Percentiles rank a stretch among this genome's conserved stretches.
Evolutionary conservation across 2,888 invertebrate genomes (phyloP).

Genomic region (Anthoptus insignis): DNA sequence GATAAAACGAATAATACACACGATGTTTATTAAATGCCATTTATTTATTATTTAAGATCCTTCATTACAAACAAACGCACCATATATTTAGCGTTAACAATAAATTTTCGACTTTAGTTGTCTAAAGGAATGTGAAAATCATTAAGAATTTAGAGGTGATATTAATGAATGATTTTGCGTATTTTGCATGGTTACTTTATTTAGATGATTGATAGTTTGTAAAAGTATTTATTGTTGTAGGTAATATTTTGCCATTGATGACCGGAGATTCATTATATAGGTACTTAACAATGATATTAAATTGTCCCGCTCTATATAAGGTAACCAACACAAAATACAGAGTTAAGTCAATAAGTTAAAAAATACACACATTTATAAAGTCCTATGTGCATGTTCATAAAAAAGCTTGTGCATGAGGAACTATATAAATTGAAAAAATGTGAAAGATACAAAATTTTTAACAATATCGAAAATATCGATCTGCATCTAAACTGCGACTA

Average conservation of each 20-base stretch:
- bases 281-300: too few species aligned
- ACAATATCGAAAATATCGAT: constrained; percentile 47
- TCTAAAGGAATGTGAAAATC: constrained; percentile 16
- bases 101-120: constrained; percentile 32
- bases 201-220: not conserved
- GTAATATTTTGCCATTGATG: not conserved
- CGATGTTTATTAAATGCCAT: constrained; percentile 74
- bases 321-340: constrained; percentile 16
- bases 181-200: constrained; percentile 8
- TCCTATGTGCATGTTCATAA: constrained; percentile 28
- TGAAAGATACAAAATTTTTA: constrained; percentile 40
- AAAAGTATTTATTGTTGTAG: not conserved
- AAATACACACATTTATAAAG: constrained; percentile 33
- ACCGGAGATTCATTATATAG: too few species aligned
- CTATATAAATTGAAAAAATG: constrained; percentile 37
- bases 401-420: constrained; percentile 49
- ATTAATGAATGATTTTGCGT: constrained; percentile 10
- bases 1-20: constrained; percentile 6
- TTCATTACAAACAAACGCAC: constrained; percentile 84
- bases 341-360: constrained; percentile 27
- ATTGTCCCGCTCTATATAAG: not conserved
- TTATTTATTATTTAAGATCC: constrained; percentile 78
- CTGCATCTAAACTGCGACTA: constrained; percentile 25
- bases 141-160: constrained; percentile 18
- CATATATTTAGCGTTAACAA: constrained; percentile 83